A percentile compares a stretch with the other conserved stretches of the same genome.
Evolutionary conservation across 2,113 vertebrate species (phyloP).

Genomic region (Cisticola juncidis): DNA sequence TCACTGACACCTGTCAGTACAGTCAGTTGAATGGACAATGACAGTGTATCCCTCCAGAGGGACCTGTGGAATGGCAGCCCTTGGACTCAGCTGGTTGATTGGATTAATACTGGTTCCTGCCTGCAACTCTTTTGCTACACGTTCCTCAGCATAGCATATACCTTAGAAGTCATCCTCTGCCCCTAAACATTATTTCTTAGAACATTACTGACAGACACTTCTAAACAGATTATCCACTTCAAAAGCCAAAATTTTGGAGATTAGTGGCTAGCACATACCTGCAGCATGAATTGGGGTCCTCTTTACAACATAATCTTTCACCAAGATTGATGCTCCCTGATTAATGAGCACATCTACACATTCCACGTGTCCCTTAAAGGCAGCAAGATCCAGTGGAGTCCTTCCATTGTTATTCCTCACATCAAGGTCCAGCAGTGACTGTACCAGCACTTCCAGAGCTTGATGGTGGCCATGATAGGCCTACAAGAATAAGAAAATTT

Average conservation of each 20-base stretch:
- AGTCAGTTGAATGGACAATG: background rate
- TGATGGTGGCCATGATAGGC: constrained; percentile 97
- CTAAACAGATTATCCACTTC: background rate
- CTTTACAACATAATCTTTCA: constrained; percentile 94
- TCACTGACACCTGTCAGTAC: background rate
- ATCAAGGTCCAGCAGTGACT: constrained; percentile 95
- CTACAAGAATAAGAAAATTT: constrained; percentile 66
- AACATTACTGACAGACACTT: background rate
- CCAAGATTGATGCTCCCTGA: constrained; percentile 94
- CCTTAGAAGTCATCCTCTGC: background rate
- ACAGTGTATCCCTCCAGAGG: background rate
- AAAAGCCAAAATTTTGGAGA: background rate
- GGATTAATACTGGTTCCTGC: background rate
- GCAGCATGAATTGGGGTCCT: constrained; percentile 96
- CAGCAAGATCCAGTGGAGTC: constrained; percentile 93
- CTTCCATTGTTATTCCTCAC: constrained; percentile 92
- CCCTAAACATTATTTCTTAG: background rate
- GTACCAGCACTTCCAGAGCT: constrained; percentile 94
- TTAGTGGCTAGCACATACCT: constrained; percentile 71
- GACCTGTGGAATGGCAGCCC: background rate
- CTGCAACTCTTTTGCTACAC: background rate
- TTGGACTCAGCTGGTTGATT: fast-evolving
- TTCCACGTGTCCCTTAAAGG: constrained; percentile 95
- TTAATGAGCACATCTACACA: constrained; percentile 97
- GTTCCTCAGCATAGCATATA: background rate